phyloP scores from a whole-genome alignment of 2,888 invertebrate genomes.

The Ormyrus thymus region DNA sequence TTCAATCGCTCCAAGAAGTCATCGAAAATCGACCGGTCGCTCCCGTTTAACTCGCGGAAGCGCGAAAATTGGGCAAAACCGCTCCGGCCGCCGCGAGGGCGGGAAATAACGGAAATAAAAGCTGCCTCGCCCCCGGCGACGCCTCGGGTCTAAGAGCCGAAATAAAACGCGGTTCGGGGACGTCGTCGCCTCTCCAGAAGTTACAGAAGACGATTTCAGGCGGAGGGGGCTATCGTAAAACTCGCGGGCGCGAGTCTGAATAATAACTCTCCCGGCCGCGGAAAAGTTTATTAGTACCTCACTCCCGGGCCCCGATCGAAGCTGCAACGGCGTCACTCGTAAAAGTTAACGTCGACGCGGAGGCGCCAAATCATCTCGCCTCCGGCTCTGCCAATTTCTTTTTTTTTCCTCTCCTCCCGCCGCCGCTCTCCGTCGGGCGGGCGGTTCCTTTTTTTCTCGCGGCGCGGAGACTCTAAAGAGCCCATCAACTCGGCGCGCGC shows the following conservation, averaged over 20 bases:
- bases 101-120: constrained; percentile 50
- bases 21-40: too few species aligned
- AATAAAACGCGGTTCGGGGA: constrained; percentile 39
- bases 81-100: not conserved
- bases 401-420: constrained; percentile 8
- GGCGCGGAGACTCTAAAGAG: not conserved
- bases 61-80: constrained; percentile 44
- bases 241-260: constrained; percentile 38
- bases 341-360: constrained; percentile 50
- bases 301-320: constrained; percentile 40
- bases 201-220: constrained; percentile 51
- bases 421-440: not conserved
- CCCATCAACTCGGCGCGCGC: not conserved
- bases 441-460: too few species aligned
- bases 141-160: constrained; percentile 1
- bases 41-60: constrained; percentile 10
- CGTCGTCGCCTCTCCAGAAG: constrained; percentile 13
- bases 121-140: not conserved
- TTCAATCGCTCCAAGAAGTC: too few species aligned
- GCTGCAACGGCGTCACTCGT: constrained; percentile 39
- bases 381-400: constrained; percentile 34
- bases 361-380: constrained; percentile 48
- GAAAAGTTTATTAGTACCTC: constrained; percentile 50
- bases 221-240: constrained; percentile 35
- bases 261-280: constrained; percentile 50